Percentiles rank a stretch among this genome's conserved stretches.
Evolutionary conservation across 2,797 vertebrate species (phyloP).

Genomic region (Pangasius krempfi): DNA sequence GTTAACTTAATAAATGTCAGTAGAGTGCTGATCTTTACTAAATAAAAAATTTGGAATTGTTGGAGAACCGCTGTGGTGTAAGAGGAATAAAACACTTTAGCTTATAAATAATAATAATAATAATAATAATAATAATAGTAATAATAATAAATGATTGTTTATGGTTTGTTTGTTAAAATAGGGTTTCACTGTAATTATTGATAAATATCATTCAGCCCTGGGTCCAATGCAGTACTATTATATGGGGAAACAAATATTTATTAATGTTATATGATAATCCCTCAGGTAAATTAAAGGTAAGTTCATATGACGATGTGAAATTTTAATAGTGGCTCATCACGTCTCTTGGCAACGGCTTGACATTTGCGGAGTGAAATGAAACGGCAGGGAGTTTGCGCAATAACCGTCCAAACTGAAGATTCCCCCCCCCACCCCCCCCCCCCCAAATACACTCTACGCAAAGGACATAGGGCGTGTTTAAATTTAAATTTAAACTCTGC

Average conservation of each 20-base stretch:
- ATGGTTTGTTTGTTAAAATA: not conserved
- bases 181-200: not conserved
- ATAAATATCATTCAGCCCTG: not conserved
- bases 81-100: not conserved
- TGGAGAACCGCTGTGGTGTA: not conserved
- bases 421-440: not conserved
- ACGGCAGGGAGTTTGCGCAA: not conserved
- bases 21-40: not conserved
- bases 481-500: not conserved
- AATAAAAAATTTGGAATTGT: not conserved
- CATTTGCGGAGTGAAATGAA: not conserved
- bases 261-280: not conserved
- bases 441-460: not conserved
- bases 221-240: not conserved
- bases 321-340: not conserved
- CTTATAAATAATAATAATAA: not conserved
- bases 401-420: not conserved
- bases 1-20: not conserved
- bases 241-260: not conserved
- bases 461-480: not conserved
- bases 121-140: not conserved
- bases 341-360: not conserved
- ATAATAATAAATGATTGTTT: not conserved
- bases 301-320: not conserved
- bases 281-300: not conserved